Base-by-base conservation (phyloP, 2,888 invertebrate genomes). In the Phasia obesa region DNA sequence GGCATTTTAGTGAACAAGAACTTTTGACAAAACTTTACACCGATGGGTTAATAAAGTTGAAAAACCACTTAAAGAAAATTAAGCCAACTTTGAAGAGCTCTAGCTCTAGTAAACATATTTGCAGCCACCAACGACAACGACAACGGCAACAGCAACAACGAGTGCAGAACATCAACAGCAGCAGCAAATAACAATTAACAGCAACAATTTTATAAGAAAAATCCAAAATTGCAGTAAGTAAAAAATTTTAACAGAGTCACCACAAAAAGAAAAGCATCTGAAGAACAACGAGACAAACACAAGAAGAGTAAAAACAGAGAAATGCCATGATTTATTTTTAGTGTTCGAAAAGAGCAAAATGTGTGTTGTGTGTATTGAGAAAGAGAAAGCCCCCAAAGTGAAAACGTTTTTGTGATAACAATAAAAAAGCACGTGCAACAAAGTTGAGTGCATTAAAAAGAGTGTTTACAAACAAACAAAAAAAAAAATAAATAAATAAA, bases 61-160 rank as follows among this genome's bases (percentile, higher is more conserved):
- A 82, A 82, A 82, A 82, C 77, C 77, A 82, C 81, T 82, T 77
- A 35, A 47, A 19, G 35, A 64, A 82, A 74, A 64, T 77, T 67
- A 69, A 74, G 62, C 55, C 44, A 47, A 60, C 42, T 19, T 60
- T 19, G n/a, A 51, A 65, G 47, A 71, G 69, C 44, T 65, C 49
- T 38, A 71, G 4, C 13, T 35, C 42, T 15, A 42, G 2, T 60
- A 25, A 60, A 2, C 55, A 7, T n/a, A n/a, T n/a, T n/a, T n/a
- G n/a, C n/a, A n/a, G n/a, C n/a, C 19, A 65, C n/a, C 31, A 60
- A 47, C 19, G 51, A 13, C 23, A 59, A 53, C 53, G 55, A 19
- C 19, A 51, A 4, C 21, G 67, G 23, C 35, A 44, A 51, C 17
- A 19, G 4, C 13, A 42, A 49, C 44, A 55, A 23, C 31, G 11